Conservation (phyloP, 2,113 vertebrate genomes). For the Craseonycteris thonglongyai region DNA sequence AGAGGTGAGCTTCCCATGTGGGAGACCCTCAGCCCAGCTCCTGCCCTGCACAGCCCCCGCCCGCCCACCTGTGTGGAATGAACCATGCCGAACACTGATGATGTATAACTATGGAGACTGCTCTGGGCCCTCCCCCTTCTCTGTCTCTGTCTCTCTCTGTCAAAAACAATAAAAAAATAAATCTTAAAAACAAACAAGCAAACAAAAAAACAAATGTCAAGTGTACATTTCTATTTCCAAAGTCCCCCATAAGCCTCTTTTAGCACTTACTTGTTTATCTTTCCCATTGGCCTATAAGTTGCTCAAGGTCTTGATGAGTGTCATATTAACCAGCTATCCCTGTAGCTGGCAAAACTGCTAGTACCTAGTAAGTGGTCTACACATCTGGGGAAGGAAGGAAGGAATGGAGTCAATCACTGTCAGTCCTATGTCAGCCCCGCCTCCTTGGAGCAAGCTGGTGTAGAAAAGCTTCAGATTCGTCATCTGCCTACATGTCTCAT, state of each 20-base stretch:
- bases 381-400: neutral
- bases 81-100: too few relatives aligned
- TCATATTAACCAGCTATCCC: neutral
- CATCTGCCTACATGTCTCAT: constrained; percentile 8
- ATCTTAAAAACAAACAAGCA: too few relatives aligned
- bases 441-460: neutral
- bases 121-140: too few relatives aligned
- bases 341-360: neutral
- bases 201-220: neutral
- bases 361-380: neutral
- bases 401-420: neutral
- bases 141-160: too few relatives aligned
- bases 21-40: too few relatives aligned
- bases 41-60: too few relatives aligned
- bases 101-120: too few relatives aligned
- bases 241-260: neutral
- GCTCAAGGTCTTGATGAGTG: neutral
- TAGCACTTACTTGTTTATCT: neutral
- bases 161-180: neutral
- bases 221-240: neutral
- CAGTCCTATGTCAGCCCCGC: neutral
- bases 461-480: neutral
- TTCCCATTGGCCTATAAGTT: neutral
- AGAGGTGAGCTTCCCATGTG: too few relatives aligned
- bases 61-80: too few relatives aligned